These are phyloP conservation scores for Lithophane socia DNA, from an alignment of 2,888 invertebrate species.

Conservation along the genomic window DNA sequence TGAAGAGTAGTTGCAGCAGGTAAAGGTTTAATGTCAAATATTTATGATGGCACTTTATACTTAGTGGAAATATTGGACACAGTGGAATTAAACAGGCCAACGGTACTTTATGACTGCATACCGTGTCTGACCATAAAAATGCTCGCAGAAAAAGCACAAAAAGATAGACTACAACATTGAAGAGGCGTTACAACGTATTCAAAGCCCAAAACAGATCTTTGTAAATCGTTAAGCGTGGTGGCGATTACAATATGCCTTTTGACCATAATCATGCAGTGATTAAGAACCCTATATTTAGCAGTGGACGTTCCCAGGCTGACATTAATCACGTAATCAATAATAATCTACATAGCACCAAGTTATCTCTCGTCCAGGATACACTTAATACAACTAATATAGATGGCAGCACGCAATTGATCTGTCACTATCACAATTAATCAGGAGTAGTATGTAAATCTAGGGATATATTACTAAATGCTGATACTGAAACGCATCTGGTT, in stretches of 20 bases:
- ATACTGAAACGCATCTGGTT: conserved; percentile 15
- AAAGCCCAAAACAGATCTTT: not conserved
- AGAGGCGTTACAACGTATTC: not conserved
- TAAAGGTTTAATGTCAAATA: conserved; percentile 57
- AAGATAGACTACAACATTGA: not conserved
- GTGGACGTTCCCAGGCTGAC: not conserved
- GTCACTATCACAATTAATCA: conserved; percentile 59
- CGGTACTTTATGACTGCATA: conserved; percentile 15
- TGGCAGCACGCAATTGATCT: conserved; percentile 47
- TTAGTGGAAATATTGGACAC: conserved; percentile 26
- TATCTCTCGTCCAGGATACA: conserved; percentile 30
- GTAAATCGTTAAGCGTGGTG: not conserved
- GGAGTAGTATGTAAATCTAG: conserved; percentile 33
- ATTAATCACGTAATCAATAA: conserved; percentile 38
- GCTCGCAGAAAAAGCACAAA: not conserved
- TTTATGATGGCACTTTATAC: conserved; percentile 46
- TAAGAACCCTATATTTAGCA: conserved; percentile 11
- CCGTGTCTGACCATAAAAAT: not conserved
- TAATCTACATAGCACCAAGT: conserved; percentile 35
- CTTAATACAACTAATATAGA: conserved; percentile 40
- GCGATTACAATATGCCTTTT: not conserved
- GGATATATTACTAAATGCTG: conserved; percentile 10
- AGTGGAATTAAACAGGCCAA: conserved; percentile 15
- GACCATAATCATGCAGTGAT: conserved; percentile 9
- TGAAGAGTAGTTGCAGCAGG: conserved; percentile 26